Base-by-base conservation (phyloP, 2,113 vertebrate species). In the Sapajus apella region DNA sequence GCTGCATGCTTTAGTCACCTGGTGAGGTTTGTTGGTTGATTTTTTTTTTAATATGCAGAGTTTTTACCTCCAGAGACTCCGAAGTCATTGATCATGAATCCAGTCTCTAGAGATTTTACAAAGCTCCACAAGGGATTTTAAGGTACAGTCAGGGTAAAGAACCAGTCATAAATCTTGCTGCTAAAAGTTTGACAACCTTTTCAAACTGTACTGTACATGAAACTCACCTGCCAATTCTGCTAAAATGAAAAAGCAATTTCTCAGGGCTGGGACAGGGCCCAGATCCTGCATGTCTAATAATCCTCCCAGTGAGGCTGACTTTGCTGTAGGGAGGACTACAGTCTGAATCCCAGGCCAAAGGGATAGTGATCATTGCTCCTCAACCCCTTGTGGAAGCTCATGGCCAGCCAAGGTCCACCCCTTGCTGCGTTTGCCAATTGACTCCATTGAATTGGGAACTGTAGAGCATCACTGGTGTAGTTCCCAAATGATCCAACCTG, bases 321-420 rank as follows among this genome's bases (percentile, higher is more conserved):
- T 35, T 87, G 43, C 32, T 43, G 27, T 13, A 12, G 25, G 73
- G 6, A 55, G 35, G 35, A 92, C 8, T 2, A 18, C 5, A 66
- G 12, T 45, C 23, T 91, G 37, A 68, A 45, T 70, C 6, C 14
- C 12, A 88, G 47, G 18, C 35, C 16, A 6, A 32, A 87, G 23
- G n/a, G 25, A 76, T 4, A 17, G 1, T 93, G 70, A 52, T 50
- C 17, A 5, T 20, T 43, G 52, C 11, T 32, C 64, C 77, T 40
- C 25, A 61, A 30, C 12, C 10, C 30, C 0, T 1, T 0, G 3
- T 18, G 43, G 52, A 20, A 18, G 50, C 14, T 47, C 11, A 21
- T 17, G 37, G 61, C 11, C 23, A 1, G 27, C 35, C 12, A 17
- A 73, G 25, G 20, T 13, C 5, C 2, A 1, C 2, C 52, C 2